Evolutionary conservation across 2,113 vertebrate genomes (phyloP), one percentile per base, ranked within the genome.

Genomic region (Aegotheles bennettii): DNA sequence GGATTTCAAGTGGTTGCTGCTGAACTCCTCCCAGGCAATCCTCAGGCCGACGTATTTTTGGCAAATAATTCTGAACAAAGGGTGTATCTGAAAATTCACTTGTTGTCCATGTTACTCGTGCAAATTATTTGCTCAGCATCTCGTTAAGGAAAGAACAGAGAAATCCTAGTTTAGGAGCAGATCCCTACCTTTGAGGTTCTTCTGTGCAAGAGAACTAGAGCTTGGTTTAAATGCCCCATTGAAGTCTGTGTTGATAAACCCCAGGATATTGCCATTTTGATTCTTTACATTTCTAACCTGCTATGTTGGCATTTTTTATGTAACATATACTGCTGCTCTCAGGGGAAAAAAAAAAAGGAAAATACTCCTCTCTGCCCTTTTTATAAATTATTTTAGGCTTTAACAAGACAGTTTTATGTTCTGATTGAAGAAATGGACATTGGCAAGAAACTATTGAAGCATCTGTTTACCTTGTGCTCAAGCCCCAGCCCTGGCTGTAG

Each of bases 11-110:
- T 36, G 4, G 16, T 24, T 1, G 0, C 42, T 82, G 75, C 36
- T 1, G 11, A 59, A 10, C 24, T 78, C 56, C 73, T 60, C 47
- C 56, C 73, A 71, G 48, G 53, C 84, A 73, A 78, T n/a, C 80
- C 63, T 76, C 42, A 21, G 33, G 29, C 18, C 0, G 0, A 26
- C 0, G 6, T 26, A 16, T 10, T 29, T 84, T 78, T 67, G 59
- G 38, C 42, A 74, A 70, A 56, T 26, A 28, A 74, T 7, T 35
- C 48, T 29, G 38, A 67, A 74, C 16, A 71, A 89, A 35, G 25
- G 8, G 14, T 45, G 16, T 20, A 16, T 45, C 16, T 85, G 70
- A 85, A 80, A 91, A 88, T 45, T 38, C 45, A 47, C 26, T 85
- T n/a, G 24, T 67, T 79, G 70, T 35, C 24, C 15, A 4, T 3